phyloP scores from a whole-genome alignment of 2,113 vertebrate genomes.

The Osmerus mordax region DNA sequence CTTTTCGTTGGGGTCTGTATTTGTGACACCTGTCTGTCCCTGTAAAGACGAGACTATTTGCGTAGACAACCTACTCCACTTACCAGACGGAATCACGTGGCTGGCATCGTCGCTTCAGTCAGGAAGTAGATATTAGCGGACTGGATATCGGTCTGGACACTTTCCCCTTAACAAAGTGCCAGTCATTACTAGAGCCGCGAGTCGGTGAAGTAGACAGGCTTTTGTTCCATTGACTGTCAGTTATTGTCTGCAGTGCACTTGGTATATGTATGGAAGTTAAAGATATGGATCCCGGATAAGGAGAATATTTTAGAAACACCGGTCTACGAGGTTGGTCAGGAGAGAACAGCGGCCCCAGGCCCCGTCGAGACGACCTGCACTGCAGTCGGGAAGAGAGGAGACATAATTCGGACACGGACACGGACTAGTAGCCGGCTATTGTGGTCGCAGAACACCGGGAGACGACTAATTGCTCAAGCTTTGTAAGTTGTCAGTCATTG shows the following conservation, averaged over 20 bases:
- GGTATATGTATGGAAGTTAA: neutral
- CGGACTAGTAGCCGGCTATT: slow-evolving; percentile 20
- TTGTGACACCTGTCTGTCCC: too few relatives aligned
- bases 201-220: slow-evolving; percentile 12
- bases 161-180: slow-evolving; percentile 51
- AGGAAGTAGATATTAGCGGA: slow-evolving; percentile 48
- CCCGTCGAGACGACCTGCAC: slow-evolving; percentile 43
- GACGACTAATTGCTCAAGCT: neutral
- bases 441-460: slow-evolving; percentile 38
- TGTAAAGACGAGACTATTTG: neutral
- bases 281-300: slow-evolving; percentile 70
- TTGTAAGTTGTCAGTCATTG: slow-evolving; percentile 34
- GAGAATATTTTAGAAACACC: slow-evolving; percentile 59
- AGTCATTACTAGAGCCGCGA: slow-evolving; percentile 23
- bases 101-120: slow-evolving; percentile 42
- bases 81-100: neutral
- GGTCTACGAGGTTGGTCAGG: slow-evolving; percentile 43
- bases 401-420: slow-evolving; percentile 21
- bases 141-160: slow-evolving; percentile 32
- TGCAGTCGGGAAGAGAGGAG: slow-evolving; percentile 45
- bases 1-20: too few relatives aligned
- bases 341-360: slow-evolving; percentile 56
- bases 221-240: neutral
- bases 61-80: neutral
- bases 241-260: neutral